These are phyloP conservation scores for Peromyscus melanophrys DNA, from an alignment of 2,797 vertebrate species.

Conservation along the genomic window DNA sequence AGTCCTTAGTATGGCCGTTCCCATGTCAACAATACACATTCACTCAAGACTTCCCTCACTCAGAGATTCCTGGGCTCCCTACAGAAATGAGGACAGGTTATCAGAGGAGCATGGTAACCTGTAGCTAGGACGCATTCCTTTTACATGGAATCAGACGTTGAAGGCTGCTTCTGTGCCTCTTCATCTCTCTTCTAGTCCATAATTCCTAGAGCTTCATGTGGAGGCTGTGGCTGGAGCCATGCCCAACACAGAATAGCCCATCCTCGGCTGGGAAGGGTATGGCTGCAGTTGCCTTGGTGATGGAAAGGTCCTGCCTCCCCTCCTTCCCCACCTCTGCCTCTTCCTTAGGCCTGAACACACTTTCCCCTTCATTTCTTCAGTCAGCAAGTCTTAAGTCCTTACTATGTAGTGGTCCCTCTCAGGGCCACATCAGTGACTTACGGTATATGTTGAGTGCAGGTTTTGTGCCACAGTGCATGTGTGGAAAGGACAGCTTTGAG, in stretches of 20 bases:
- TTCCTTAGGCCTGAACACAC: background rate
- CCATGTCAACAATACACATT: background rate
- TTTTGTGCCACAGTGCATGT: background rate
- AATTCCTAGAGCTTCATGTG: background rate
- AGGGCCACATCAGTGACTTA: background rate
- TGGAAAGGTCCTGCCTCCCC: background rate
- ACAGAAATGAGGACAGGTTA: background rate
- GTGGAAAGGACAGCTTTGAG: background rate
- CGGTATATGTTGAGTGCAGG: background rate
- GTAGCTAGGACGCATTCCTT: constrained; percentile 27
- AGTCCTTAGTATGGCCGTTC: background rate
- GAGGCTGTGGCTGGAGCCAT: background rate
- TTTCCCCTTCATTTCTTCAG: background rate
- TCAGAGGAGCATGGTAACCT: background rate
- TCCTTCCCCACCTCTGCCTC: background rate
- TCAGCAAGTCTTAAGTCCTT: background rate
- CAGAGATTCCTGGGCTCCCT: background rate
- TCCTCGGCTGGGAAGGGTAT: background rate
- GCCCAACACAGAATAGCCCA: background rate
- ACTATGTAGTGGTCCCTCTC: background rate
- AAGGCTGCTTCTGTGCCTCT: background rate
- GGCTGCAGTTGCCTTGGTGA: background rate
- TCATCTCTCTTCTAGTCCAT: background rate
- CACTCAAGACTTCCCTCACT: background rate
- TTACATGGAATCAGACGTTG: background rate